phyloP scores from a whole-genome alignment of 2,797 vertebrate species.

The Amniataba percoides region DNA sequence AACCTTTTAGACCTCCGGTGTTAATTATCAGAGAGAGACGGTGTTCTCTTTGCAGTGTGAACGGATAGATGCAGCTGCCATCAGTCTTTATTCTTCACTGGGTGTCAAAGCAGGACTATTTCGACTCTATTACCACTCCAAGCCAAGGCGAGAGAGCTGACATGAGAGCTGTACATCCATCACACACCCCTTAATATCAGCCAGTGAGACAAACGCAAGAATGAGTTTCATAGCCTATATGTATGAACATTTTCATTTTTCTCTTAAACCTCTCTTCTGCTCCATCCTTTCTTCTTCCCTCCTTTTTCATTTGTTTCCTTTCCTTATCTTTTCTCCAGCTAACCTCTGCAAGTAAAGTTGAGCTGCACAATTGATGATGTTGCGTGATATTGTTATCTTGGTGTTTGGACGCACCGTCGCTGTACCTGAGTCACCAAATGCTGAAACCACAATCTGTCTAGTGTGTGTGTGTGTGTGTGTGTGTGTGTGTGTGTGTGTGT shows the following conservation, averaged over 20 bases:
- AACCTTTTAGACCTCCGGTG: background rate
- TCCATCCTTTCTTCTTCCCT: background rate
- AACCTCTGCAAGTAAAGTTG: background rate
- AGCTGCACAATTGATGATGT: background rate
- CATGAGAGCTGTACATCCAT: constrained; percentile 9
- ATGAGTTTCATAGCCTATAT: background rate
- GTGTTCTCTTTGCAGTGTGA: constrained; percentile 1
- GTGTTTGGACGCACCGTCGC: constrained; percentile 26
- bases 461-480: constrained; percentile 7
- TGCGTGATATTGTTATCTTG: constrained; percentile 13
- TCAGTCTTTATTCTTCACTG: constrained; percentile 7
- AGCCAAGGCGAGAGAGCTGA: constrained; percentile 5
- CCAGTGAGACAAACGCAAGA: background rate
- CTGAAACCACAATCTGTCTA: constrained; percentile 16
- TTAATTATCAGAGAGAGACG: constrained; percentile 5
- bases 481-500: constrained; percentile 3
- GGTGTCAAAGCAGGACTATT: constrained; percentile 22
- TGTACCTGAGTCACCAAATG: constrained; percentile 34
- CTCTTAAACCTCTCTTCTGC: background rate
- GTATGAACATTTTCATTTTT: background rate
- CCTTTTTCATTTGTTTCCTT: background rate
- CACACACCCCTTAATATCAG: background rate
- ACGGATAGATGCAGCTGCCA: constrained; percentile 5
- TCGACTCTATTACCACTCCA: constrained; percentile 1
- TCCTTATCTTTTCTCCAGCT: background rate